These are phyloP conservation scores for Chloebia gouldiae DNA, from an alignment of 2,113 vertebrate species.

Conservation along the genomic window DNA sequence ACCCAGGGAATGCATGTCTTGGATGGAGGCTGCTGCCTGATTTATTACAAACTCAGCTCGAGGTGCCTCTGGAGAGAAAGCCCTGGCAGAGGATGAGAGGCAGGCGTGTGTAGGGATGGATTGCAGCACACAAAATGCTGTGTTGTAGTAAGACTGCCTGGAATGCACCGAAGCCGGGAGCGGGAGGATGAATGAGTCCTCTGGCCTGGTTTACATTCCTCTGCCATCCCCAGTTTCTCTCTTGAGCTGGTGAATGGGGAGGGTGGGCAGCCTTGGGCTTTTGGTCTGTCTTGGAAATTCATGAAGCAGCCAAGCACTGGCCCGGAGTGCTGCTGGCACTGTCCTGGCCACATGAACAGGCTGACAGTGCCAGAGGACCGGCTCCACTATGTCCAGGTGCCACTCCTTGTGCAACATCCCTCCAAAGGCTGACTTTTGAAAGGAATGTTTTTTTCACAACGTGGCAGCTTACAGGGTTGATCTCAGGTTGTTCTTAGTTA, in stretches of 20 bases:
- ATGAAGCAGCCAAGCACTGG: rapidly evolving
- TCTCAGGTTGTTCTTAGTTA: neutral
- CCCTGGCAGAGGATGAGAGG: constrained; percentile 54
- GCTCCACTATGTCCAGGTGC: neutral
- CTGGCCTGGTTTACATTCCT: neutral
- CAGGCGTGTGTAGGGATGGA: neutral
- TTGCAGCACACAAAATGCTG: neutral
- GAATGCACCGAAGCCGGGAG: neutral
- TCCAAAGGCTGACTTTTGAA: neutral
- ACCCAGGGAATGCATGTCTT: neutral
- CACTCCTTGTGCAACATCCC: neutral
- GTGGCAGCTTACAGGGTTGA: neutral
- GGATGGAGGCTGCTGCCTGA: constrained; percentile 39
- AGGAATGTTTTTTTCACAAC: neutral
- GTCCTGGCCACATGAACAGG: rapidly evolving
- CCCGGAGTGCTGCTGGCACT: neutral
- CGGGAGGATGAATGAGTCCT: neutral
- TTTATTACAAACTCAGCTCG: constrained; percentile 12
- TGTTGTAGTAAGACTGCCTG: neutral
- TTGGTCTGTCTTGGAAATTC: neutral
- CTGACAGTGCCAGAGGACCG: neutral
- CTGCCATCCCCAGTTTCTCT: neutral
- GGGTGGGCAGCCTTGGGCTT: neutral
- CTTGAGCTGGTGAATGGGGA: neutral
- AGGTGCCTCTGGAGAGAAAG: neutral